Base-by-base conservation (phyloP, 2,797 vertebrate genomes). In the Eremophila alpestris region DNA sequence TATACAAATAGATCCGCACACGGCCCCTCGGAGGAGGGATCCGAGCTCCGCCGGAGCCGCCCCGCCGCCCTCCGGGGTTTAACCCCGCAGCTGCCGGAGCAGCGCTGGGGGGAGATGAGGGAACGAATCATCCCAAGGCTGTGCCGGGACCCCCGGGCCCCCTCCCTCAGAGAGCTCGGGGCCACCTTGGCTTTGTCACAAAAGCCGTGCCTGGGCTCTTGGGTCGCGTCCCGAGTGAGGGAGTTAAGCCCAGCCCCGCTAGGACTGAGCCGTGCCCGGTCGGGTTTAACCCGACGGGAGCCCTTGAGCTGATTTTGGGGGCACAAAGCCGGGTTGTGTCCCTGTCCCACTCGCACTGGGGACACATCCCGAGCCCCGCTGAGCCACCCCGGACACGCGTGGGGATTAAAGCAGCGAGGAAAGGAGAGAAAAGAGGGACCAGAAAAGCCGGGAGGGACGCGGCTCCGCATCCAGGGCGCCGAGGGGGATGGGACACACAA, bases 1-100 rank as follows among this genome's bases (percentile, higher is more conserved):
- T 10, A 1, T 58, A n/a, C 11, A 11, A 7, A 16, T 19, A 2
- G 3, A 40, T 15, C 8, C 18, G 1, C 10, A 6, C 46, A 0
- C 1, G 46, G n/a, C 14, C 49, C 7, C 36, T 30, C 3, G 5
- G 75, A 7, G 51, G 45, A 87, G 36, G 67, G 48, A 48, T 16
- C 26, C 23, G 58, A 81, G 54, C 70, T 27, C 65, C 32, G 10
- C 12, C 21, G n/a, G 26, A 45, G 60, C 58, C 14, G 75, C 38
- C 29, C n/a, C 41, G 32, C 24, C 49, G 18, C 41, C 41, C 41
- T 41, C 41, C 56, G 7, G n/a, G 54, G 27, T 7, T 95, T 77
- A 73, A 80, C 59, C 43, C 67, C 32, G 40, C 8, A 82, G 69
- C 55, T 46, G 60, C 76, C 55, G 54, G n/a, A 45, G 20, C 7